These are phyloP conservation scores for Agapetus fuscipes DNA, from an alignment of 2,888 invertebrate genomes.

Conservation along the genomic window DNA sequence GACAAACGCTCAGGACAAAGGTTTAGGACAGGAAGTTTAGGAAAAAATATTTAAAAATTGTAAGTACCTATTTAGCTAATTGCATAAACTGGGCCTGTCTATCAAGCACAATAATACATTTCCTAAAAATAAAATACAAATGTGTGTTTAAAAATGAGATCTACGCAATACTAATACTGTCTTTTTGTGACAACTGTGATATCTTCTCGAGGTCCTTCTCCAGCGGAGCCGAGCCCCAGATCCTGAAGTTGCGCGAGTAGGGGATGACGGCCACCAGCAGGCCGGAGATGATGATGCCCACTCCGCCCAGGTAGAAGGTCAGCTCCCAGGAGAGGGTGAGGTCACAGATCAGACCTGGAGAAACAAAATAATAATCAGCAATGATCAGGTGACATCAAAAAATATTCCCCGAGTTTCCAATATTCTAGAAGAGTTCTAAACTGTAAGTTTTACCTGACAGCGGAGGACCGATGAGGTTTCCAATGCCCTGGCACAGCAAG, in stretches of 20 bases:
- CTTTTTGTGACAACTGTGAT: constrained; percentile 22
- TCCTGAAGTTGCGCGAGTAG: constrained; percentile 53
- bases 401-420: too few relatives aligned
- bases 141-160: constrained; percentile 15
- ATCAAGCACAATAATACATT: too few relatives aligned
- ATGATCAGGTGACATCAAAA: too few relatives aligned
- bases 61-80: too few relatives aligned
- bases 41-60: too few relatives aligned
- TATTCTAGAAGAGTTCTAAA: too few relatives aligned
- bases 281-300: constrained; percentile 75
- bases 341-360: constrained; percentile 42
- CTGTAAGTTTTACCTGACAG: constrained; percentile 85
- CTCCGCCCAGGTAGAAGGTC: constrained; percentile 71
- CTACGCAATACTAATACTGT: constrained; percentile 23
- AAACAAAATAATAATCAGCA: constrained; percentile 36
- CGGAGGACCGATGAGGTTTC: constrained; percentile 86
- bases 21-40: too few relatives aligned
- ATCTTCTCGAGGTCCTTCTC: constrained; percentile 35
- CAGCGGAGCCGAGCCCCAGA: constrained; percentile 45
- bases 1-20: too few relatives aligned
- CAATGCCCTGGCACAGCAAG: constrained; percentile 83
- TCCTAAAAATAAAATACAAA: too few relatives aligned
- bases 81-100: too few relatives aligned
- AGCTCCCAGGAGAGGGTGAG: constrained; percentile 62
- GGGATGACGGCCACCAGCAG: constrained; percentile 56